phyloP scores from a whole-genome alignment of 1,140 invertebrate species.

The Lasioglossum baleicum region DNA sequence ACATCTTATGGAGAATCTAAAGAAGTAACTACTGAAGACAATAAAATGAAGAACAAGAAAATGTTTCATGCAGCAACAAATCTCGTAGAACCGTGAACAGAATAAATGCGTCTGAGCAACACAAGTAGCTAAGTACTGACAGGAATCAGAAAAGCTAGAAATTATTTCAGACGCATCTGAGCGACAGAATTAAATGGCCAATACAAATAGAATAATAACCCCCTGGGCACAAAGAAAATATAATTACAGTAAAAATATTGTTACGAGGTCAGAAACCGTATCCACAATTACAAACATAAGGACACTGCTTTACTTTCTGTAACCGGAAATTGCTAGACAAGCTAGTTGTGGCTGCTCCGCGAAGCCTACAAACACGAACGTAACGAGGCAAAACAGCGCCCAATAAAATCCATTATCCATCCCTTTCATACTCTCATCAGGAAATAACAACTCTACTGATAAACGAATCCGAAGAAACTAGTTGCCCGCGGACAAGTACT shows the following conservation, averaged over 20 bases:
- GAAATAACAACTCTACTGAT: slow-evolving; percentile 15
- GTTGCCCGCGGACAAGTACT: neutral
- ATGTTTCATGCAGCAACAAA: too few species aligned
- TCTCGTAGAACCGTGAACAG: too few species aligned
- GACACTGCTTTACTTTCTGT: neutral
- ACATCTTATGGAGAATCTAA: too few species aligned
- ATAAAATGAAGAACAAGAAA: too few species aligned
- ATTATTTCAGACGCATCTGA: too few species aligned
- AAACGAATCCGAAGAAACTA: slow-evolving; percentile 6
- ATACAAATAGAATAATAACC: neutral
- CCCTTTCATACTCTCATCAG: neutral
- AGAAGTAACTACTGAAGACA: too few species aligned
- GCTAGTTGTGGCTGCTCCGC: neutral
- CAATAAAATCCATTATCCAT: slow-evolving; percentile 25
- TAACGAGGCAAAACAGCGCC: slow-evolving; percentile 16
- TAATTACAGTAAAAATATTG: slow-evolving; percentile 2
- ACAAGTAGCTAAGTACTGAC: too few species aligned
- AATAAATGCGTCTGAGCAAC: too few species aligned
- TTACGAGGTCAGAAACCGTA: neutral
- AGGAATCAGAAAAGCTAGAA: too few species aligned
- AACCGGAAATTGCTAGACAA: slow-evolving; percentile 15
- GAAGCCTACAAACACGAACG: neutral
- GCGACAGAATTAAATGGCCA: neutral
- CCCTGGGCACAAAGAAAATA: slow-evolving; percentile 8
- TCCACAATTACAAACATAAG: neutral